Base-by-base conservation (phyloP, 2,797 vertebrate genomes). In the Echeneis naucrates region DNA sequence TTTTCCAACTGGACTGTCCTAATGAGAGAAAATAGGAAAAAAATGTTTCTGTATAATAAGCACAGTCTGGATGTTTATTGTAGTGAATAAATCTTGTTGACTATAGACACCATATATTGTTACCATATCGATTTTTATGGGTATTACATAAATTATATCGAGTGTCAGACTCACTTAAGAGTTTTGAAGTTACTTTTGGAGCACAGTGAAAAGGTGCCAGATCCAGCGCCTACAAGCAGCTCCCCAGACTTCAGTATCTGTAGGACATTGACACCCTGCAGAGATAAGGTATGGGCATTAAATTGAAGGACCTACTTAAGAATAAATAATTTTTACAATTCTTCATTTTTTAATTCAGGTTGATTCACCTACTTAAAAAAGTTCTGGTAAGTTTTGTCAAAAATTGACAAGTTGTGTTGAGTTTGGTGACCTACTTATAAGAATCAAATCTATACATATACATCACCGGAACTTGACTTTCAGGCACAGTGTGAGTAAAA, bases 181-280 rank as follows among this genome's bases (percentile, higher is more conserved):
- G 78, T 83, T 93, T 95, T 96, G 83, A 96, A 98, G 88, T 78
- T 93, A 2, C 89, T 87, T 50, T 69, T 90, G 64, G 94, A 96
- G 83, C 96, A 97, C 62, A 96, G 87, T 30, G 93, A 79, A 69
- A 97, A 75, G 56, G 83, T 75, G 16, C 97, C 97, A 23, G 92
- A 94, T 82, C 97, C 96, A 1, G 96, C 96, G 50, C 97, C 96
- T 4, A 97, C 89, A 62, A 98, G 86, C 37, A 97, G 59, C 48
- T 95, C 90, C 24, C 94, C 95, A 50, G 92, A 94, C 87, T 92
- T 94, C 83, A 98, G 85, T 33, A 93, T 58, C 68, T 60, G 94
- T 55, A 98, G 67, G 45, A 92, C 81, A 26, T 80, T 95, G 69
- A 97, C 91, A 66, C 97, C 97, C 97, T 98, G 81, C 16, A 35